phyloP scores from a whole-genome alignment of 2,113 vertebrate species.

The Eira barbara region DNA sequence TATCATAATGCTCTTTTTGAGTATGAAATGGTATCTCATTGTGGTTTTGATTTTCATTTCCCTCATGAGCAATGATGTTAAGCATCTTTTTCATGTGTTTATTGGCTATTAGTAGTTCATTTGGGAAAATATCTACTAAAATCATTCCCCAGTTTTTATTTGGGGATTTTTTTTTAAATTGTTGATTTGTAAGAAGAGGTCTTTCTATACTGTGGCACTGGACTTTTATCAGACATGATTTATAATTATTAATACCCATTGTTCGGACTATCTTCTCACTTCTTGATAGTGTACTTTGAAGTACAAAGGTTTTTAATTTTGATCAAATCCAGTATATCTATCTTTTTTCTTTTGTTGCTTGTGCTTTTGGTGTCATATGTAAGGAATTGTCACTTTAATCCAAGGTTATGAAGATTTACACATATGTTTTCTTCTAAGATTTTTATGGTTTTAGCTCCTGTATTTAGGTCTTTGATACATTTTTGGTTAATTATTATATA shows the following conservation, averaged over 20 bases:
- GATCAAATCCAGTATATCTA: neutral
- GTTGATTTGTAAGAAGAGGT: neutral
- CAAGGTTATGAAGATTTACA: neutral
- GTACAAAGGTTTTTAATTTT: neutral
- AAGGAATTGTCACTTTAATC: neutral
- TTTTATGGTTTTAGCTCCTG: neutral
- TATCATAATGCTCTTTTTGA: neutral
- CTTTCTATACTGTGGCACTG: neutral
- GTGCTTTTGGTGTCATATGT: neutral
- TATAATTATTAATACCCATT: neutral
- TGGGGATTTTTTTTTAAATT: neutral
- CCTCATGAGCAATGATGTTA: neutral
- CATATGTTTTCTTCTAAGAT: neutral
- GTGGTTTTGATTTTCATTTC: slow-evolving; percentile 21
- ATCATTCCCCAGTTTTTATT: neutral
- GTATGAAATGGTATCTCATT: neutral
- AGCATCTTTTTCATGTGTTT: neutral
- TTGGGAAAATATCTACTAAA: neutral
- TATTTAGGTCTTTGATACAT: neutral
- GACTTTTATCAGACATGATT: neutral
- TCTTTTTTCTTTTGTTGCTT: neutral
- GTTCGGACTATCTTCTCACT: neutral
- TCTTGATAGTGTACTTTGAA: neutral
- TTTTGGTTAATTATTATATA: neutral
- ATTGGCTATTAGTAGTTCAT: neutral